Base-by-base conservation (phyloP, 2,113 vertebrate genomes). In the Sitta europaea region DNA sequence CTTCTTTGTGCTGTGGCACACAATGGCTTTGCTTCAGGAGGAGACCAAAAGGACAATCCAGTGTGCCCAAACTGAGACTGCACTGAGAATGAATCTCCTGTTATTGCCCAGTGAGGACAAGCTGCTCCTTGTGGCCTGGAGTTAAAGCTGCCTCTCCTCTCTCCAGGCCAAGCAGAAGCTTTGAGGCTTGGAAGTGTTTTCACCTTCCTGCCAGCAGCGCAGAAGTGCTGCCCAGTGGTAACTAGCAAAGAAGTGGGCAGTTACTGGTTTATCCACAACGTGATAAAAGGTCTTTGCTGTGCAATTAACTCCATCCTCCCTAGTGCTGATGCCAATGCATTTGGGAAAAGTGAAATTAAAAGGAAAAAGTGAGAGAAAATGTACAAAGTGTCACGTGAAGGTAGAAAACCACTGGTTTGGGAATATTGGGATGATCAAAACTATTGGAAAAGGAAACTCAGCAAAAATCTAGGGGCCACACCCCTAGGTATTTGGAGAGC, bases 171-270 rank as follows among this genome's bases (percentile, higher is more conserved):
- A 94, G 78, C 38, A 78, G 77, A 62, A 91, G 67, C 68, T 65
- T 92, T 90, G 88, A 94, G 95, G 86, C 51, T 87, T 81, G 42
- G 74, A 89, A 90, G 19, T 54, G 86, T 88, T 91, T 72, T 70
- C 43, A 33, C 16, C 33, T 59, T 21, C 81, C 70, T 65, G 83
- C 55, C 68, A 86, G 55, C 48, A 7, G 22, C 21, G 72, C 73
- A 86, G 88, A 80, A 94, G 55, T 42, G 16, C 28, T 54, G 55
- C 87, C 74, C 67, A 40, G 79, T 55, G 59, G 81, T 73, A 51
- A 71, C 43, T 79, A 94, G 70, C 33, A 48, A 80, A 73, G n/a
- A 51, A 29, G 10, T 14, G 82, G 63, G 45, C 85, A 91, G 50
- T 53, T 17, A 57, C 54, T 88, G 81, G 68, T 92, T 80, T 93